Percentiles rank a stretch among this genome's conserved stretches.
These are phyloP conservation scores for Archaeoteleia sp. DNA, from an alignment of 2,888 invertebrate genomes.

Conservation along the genomic window DNA sequence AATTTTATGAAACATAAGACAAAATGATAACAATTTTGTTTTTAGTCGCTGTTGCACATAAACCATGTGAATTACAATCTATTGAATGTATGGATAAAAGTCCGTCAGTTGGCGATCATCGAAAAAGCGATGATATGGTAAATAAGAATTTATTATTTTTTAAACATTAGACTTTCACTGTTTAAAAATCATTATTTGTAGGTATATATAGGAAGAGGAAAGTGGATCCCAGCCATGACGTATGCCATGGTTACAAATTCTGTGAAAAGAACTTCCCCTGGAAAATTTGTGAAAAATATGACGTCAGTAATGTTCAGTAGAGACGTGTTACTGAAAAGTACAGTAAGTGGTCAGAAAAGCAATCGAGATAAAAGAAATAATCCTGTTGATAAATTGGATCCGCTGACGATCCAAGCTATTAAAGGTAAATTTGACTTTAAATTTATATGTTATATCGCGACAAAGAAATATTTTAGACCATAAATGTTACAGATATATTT, in stretches of 20 bases:
- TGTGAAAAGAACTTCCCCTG: conserved; percentile 4
- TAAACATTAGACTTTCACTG: too few species aligned
- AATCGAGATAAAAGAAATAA: conserved; percentile 1
- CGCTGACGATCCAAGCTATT: conserved; percentile 1
- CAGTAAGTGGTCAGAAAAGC: conserved; percentile 2
- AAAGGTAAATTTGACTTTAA: too few species aligned
- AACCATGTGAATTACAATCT: not conserved
- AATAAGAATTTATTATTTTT: not conserved
- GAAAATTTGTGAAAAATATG: conserved; percentile 9
- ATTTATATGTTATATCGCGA: too few species aligned
- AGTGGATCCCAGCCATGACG: conserved; percentile 4
- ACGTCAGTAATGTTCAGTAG: conserved; percentile 3
- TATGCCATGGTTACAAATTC: conserved; percentile 9
- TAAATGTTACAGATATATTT: too few species aligned
- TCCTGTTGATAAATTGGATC: conserved; percentile 1
- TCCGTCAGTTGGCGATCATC: conserved; percentile 5
- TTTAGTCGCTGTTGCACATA: conserved; percentile 1
- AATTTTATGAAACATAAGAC: too few species aligned
- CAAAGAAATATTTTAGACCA: too few species aligned
- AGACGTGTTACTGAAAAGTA: conserved; percentile 1
- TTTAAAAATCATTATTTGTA: not conserved
- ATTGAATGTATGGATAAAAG: not conserved
- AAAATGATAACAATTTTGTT: not conserved
- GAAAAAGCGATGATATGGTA: conserved; percentile 12
- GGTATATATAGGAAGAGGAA: conserved; percentile 6